Percentiles rank a stretch among this genome's conserved stretches.
phyloP scores from a whole-genome alignment of 2,797 vertebrate genomes.

The Fratercula arctica region DNA sequence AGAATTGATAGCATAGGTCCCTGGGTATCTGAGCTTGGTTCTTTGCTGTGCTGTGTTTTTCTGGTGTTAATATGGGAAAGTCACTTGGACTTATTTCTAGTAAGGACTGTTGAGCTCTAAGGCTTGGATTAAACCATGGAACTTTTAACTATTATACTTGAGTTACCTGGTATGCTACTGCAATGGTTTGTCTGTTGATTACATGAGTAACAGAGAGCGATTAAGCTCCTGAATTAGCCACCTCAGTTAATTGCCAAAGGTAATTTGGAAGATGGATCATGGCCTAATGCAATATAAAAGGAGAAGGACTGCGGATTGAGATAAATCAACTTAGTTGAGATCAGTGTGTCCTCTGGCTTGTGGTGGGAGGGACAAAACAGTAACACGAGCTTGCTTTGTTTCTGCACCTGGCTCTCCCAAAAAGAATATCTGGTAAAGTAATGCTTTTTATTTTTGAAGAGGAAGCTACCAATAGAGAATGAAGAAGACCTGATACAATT shows the following conservation, averaged over 20 bases:
- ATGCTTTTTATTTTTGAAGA: constrained; percentile 23
- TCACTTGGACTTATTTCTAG: neutral
- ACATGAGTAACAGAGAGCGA: neutral
- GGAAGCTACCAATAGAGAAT: constrained; percentile 6
- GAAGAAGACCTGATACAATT: neutral
- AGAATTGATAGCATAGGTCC: neutral
- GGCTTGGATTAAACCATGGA: neutral
- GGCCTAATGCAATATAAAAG: neutral
- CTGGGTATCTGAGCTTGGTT: neutral
- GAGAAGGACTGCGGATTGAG: neutral
- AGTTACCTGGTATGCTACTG: neutral
- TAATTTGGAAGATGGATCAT: constrained; percentile 13
- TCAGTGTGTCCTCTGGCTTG: constrained; percentile 18
- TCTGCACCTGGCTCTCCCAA: constrained; percentile 36
- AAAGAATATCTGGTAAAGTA: constrained; percentile 30
- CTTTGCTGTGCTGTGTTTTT: neutral
- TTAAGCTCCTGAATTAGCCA: constrained; percentile 26
- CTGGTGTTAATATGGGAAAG: neutral
- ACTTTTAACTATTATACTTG: neutral
- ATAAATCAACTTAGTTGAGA: neutral
- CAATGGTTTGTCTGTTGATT: neutral
- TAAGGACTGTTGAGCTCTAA: neutral
- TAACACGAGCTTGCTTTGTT: constrained; percentile 24
- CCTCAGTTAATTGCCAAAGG: constrained; percentile 43
- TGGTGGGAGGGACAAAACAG: constrained; percentile 30